These are phyloP conservation scores for Odontamblyopus lacepedii DNA, from an alignment of 2,797 vertebrate genomes.

Conservation along the genomic window DNA sequence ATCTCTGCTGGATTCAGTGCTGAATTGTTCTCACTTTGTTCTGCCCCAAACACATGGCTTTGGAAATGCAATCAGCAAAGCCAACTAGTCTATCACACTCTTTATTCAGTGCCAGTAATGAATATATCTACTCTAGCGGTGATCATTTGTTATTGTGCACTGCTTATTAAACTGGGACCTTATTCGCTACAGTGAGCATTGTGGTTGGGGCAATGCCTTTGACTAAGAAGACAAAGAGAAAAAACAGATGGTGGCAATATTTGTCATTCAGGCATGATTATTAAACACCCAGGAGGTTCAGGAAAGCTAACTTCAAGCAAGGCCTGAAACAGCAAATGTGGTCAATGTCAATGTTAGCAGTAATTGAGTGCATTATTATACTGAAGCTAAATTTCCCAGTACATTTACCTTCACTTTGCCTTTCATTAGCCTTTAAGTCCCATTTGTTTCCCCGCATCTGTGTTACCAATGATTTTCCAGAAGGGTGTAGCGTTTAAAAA, in stretches of 20 bases:
- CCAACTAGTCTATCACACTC: constrained; percentile 5
- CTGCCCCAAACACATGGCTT: constrained; percentile 19
- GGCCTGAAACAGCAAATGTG: neutral
- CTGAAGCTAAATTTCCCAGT: neutral
- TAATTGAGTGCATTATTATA: neutral
- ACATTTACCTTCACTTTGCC: too few relatives aligned
- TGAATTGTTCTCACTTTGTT: constrained; percentile 12
- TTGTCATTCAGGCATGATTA: constrained; percentile 15
- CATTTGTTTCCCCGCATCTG: too few relatives aligned
- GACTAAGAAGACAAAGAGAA: constrained; percentile 13
- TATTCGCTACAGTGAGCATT: neutral
- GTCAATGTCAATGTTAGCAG: too few relatives aligned
- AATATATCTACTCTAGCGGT: constrained; percentile 20
- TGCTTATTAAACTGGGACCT: constrained; percentile 37
- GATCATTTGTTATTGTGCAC: constrained; percentile 24
- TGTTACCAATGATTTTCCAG: too few relatives aligned
- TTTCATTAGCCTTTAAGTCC: too few relatives aligned
- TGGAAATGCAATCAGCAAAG: constrained; percentile 33
- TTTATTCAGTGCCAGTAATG: constrained; percentile 3
- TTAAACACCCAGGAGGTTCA: constrained; percentile 6
- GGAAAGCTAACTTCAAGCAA: neutral
- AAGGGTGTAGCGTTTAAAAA: too few relatives aligned
- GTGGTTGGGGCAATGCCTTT: constrained; percentile 12
- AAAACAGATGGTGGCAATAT: constrained; percentile 12
- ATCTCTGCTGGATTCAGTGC: neutral